Conservation (phyloP, 2,797 vertebrate species). For the Microctenopoma steveboyesi region DNA sequence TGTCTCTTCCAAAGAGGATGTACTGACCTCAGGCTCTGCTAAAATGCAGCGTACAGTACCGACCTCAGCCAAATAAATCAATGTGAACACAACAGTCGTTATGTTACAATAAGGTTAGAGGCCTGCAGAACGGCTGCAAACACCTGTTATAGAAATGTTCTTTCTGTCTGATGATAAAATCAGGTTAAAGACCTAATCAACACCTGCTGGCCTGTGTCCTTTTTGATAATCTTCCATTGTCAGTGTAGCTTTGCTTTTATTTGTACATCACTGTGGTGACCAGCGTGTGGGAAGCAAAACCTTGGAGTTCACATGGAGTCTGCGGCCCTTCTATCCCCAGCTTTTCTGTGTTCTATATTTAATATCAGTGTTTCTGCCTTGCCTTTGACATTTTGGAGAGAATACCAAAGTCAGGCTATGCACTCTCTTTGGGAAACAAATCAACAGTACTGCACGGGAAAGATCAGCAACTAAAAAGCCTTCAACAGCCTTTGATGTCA, state of each 20-base stretch:
- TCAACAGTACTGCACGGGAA: background rate
- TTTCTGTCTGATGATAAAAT: too few species aligned
- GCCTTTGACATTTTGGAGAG: slow-evolving; percentile 8
- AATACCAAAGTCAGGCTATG: slow-evolving; percentile 3
- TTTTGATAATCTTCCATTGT: background rate
- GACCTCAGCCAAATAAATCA: background rate
- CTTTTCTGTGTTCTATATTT: slow-evolving; percentile 21
- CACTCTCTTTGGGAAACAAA: background rate
- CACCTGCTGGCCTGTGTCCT: background rate
- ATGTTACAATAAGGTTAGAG: too few species aligned
- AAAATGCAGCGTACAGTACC: background rate
- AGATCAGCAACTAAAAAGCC: slow-evolving; percentile 2
- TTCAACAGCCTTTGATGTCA: slow-evolving; percentile 21
- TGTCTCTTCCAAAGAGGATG: slow-evolving; percentile 17
- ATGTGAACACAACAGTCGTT: background rate
- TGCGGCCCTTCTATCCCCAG: background rate
- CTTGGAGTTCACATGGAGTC: background rate
- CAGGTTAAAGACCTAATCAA: too few species aligned
- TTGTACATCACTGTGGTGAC: background rate
- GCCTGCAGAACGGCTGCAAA: too few species aligned
- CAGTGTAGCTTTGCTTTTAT: background rate
- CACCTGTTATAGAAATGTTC: too few species aligned
- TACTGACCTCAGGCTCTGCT: slow-evolving; percentile 11
- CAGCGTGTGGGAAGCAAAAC: background rate
- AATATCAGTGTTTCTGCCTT: background rate